Percentiles rank a stretch among this genome's conserved stretches.
Evolutionary conservation across 2,888 invertebrate genomes (phyloP).

Genomic region (Epiblema foenella): DNA sequence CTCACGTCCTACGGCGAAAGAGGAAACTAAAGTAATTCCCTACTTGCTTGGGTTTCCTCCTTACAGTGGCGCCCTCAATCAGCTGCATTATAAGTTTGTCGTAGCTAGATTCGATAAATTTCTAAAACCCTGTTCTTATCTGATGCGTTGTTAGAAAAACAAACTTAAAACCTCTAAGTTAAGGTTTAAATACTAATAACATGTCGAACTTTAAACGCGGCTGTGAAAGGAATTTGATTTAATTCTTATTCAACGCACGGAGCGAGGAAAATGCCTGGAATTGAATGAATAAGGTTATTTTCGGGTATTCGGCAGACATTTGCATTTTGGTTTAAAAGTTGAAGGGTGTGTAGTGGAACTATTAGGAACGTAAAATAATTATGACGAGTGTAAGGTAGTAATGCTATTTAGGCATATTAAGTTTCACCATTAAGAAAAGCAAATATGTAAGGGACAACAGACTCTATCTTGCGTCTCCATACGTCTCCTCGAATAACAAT

Average conservation of each 20-base stretch:
- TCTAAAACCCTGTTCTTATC: not conserved
- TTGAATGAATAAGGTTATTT: conserved; percentile 41
- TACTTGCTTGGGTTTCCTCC: not conserved
- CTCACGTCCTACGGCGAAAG: conserved; percentile 8
- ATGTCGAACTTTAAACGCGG: not conserved
- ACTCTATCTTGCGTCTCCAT: too few relatives aligned
- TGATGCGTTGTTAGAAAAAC: not conserved
- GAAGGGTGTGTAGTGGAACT: conserved; percentile 13
- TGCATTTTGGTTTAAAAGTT: conserved; percentile 21
- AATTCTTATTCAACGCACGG: conserved; percentile 30
- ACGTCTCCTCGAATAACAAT: too few relatives aligned
- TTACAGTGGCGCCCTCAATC: conserved; percentile 26
- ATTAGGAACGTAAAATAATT: not conserved
- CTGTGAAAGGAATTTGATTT: conserved; percentile 10
- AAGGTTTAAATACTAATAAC: not conserved
- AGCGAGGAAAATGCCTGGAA: conserved; percentile 31
- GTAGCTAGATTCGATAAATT: not conserved
- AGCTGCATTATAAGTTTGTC: conserved; percentile 20
- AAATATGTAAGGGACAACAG: too few relatives aligned
- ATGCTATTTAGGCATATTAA: too few relatives aligned
- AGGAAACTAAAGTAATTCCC: conserved; percentile 11
- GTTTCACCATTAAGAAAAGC: too few relatives aligned
- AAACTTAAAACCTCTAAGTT: not conserved
- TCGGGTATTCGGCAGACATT: conserved; percentile 16
- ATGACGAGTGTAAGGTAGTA: not conserved